Conservation (phyloP, 2,888 invertebrate genomes). For the Melanostoma mellinum region DNA sequence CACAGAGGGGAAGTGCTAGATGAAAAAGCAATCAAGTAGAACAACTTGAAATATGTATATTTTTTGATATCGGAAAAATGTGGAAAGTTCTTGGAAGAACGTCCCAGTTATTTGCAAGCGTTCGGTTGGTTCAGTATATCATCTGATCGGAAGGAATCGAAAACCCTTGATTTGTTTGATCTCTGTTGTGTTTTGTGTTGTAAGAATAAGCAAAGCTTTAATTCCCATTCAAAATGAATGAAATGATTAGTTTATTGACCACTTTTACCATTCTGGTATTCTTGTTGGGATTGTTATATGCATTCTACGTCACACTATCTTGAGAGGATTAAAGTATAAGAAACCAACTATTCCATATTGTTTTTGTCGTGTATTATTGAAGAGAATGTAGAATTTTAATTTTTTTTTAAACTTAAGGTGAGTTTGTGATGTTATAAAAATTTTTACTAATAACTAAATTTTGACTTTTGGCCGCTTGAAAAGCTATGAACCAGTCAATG, state of each 20-base stretch:
- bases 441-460: too few relatives aligned
- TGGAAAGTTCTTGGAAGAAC: slow-evolving; percentile 78
- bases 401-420: too few relatives aligned
- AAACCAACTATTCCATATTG: slow-evolving; percentile 11
- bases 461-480: not conserved
- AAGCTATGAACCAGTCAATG: not conserved
- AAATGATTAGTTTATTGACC: slow-evolving; percentile 87
- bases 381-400: not conserved
- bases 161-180: slow-evolving; percentile 26
- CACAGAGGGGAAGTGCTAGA: slow-evolving; percentile 3
- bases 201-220: not conserved
- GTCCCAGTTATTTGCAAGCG: slow-evolving; percentile 80
- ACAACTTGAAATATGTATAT: slow-evolving; percentile 14
- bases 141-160: slow-evolving; percentile 47
- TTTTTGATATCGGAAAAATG: slow-evolving; percentile 67
- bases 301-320: slow-evolving; percentile 86
- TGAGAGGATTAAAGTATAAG: slow-evolving; percentile 10
- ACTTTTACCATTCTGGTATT: slow-evolving; percentile 88
- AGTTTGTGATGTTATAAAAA: too few relatives aligned
- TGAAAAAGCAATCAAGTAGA: slow-evolving; percentile 28
- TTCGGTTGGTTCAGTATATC: slow-evolving; percentile 79
- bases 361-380: slow-evolving; percentile 9
- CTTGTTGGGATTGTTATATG: slow-evolving; percentile 86
- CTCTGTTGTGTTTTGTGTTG: slow-evolving; percentile 19
- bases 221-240: slow-evolving; percentile 80